These are phyloP conservation scores for Philopedon plagiatum DNA, from an alignment of 2,888 invertebrate genomes.

Conservation along the genomic window DNA sequence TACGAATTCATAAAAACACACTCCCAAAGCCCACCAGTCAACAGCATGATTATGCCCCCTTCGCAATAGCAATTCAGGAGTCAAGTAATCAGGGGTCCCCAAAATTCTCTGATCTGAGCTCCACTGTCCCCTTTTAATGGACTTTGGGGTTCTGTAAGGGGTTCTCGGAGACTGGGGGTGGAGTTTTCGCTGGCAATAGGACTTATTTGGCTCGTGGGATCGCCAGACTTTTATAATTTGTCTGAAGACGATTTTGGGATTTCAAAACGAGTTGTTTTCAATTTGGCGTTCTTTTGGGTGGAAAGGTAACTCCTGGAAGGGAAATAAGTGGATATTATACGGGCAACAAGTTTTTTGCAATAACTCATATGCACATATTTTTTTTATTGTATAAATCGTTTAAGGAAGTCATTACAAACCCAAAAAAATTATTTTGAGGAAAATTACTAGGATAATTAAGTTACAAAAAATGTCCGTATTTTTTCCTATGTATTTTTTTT, in stretches of 20 bases:
- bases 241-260: conserved; percentile 67
- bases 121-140: conserved; percentile 81
- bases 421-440: too few species aligned
- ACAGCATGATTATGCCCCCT: conserved; percentile 86
- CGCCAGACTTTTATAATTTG: conserved; percentile 36
- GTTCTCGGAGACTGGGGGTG: conserved; percentile 66
- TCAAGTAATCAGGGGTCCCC: conserved; percentile 96
- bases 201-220: conserved; percentile 56
- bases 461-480: too few species aligned
- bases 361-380: too few species aligned
- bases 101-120: conserved; percentile 86
- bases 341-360: too few species aligned
- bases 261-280: conserved; percentile 77
- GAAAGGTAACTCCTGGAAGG: conserved; percentile 79
- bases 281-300: conserved; percentile 70
- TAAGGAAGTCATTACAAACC: too few species aligned
- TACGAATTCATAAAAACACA: conserved; percentile 95
- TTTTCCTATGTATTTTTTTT: too few species aligned
- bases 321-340: not conserved
- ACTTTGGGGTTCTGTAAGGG: conserved; percentile 91
- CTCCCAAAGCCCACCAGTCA: conserved; percentile 98
- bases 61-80: conserved; percentile 89
- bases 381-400: too few species aligned
- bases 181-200: conserved; percentile 58
- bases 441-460: too few species aligned